Conservation (phyloP, 2,797 vertebrate species). For the Novumbra hubbsi region DNA sequence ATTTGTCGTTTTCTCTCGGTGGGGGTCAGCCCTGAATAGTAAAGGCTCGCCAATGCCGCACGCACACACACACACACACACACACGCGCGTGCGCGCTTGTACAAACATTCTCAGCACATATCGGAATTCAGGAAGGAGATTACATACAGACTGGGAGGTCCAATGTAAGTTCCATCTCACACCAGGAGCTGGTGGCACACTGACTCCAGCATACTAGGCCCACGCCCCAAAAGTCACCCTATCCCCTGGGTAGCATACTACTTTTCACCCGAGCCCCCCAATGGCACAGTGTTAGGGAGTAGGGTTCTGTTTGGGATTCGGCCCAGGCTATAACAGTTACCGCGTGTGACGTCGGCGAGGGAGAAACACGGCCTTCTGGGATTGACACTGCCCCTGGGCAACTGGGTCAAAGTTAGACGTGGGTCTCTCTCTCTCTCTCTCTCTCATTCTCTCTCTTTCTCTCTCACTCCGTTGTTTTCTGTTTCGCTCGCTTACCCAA, state of each 20-base stretch:
- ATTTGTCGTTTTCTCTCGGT: not conserved
- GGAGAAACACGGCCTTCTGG: slow-evolving; percentile 6
- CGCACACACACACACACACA: not conserved
- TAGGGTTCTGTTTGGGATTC: not conserved
- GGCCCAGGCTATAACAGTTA: not conserved
- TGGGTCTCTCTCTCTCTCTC: not conserved
- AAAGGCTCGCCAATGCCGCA: not conserved
- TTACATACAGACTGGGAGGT: not conserved
- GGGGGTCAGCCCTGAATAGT: not conserved
- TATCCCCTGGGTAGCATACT: not conserved
- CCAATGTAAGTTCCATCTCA: not conserved
- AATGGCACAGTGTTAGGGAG: not conserved
- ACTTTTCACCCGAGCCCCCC: not conserved
- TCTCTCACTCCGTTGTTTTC: not conserved
- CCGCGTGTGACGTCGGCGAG: slow-evolving; percentile 1
- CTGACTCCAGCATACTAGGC: not conserved
- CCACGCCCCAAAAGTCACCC: not conserved
- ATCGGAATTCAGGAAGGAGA: not conserved
- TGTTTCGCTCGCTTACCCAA: not conserved
- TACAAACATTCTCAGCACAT: not conserved
- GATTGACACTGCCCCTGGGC: not conserved
- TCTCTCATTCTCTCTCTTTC: not conserved
- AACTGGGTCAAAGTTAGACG: slow-evolving; percentile 6
- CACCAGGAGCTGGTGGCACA: not conserved
- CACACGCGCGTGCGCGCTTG: not conserved